Base-by-base conservation (phyloP, 2,797 vertebrate genomes). In the Taenioides sp. region DNA sequence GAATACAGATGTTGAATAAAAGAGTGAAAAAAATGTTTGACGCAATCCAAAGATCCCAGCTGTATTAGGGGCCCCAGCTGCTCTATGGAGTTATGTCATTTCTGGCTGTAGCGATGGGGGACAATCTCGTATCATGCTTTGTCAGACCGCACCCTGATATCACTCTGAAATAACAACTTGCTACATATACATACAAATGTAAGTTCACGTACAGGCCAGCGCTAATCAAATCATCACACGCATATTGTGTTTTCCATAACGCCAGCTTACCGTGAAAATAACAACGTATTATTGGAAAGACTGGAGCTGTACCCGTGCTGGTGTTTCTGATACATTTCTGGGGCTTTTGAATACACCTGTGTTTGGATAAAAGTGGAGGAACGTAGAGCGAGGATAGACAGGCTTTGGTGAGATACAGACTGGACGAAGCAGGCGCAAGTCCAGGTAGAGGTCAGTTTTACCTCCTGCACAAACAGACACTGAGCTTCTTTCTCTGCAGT, bases 401-500 rank as follows among this genome's bases (percentile, higher is more conserved):
- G 34, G 34, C 34, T 37, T 37, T 37, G 9, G 7, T 28, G 34
- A 3, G 59, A 20, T 47, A 17, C 14, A 17, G 4, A 16, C 4
- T 17, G 43, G 43, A 47, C 43, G 43, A 47, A 47, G 72, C 58
- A 49, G 74, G 82, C 75, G 68, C 20, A 28, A 25, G 54, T 76
- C 72, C 78, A 80, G 80, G 77, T 78, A 60, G 78, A 66, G 69
- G 27, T 78, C 65, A 67, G 59, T 63, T 85, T 93, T 94, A 99
- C 98, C 96, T 99, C 97, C 73, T 95, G 97, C 67, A 98, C 97
- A 84, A 99, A 97, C 67, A 99, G 91, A 67, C 95, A 97, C 70
- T 95, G 93, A 28, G 96, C 97, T 80, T 95, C 96, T 84, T 96
- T 96, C 85, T 95, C 95, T 0, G 97, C 97, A 0, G 94, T 94